phyloP scores from a whole-genome alignment of 2,797 vertebrate genomes.

The Pygocentrus nattereri region DNA sequence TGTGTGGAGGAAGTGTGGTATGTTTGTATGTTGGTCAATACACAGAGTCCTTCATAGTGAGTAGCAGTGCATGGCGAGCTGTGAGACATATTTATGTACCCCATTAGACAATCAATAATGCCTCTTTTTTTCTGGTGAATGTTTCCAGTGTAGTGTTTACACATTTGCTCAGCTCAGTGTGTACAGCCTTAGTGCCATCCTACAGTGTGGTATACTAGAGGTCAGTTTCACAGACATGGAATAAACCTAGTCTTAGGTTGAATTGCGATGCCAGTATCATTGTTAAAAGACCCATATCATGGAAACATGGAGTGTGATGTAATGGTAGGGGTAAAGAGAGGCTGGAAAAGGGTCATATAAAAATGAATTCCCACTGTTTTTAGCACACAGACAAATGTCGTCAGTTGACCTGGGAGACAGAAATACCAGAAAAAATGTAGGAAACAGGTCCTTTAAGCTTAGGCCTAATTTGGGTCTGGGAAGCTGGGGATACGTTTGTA shows the following conservation, averaged over 20 bases:
- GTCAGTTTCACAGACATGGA: background rate
- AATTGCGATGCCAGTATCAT: background rate
- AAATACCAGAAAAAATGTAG: no score
- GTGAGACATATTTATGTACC: slow-evolving; percentile 49
- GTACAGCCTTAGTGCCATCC: background rate
- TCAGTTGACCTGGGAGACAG: no score
- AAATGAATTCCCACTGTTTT: no score
- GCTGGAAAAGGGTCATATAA: no score
- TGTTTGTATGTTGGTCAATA: slow-evolving; percentile 52
- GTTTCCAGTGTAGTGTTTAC: slow-evolving; percentile 30
- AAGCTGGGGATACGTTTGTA: background rate
- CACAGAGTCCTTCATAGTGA: slow-evolving; percentile 55
- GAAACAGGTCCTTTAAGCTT: background rate
- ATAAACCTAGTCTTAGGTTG: background rate
- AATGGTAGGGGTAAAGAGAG: no score
- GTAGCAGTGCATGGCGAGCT: slow-evolving; percentile 48
- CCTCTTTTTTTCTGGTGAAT: slow-evolving; percentile 35
- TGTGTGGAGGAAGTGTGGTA: slow-evolving; percentile 51
- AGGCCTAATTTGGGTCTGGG: background rate
- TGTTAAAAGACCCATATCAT: no score
- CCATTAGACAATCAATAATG: slow-evolving; percentile 48
- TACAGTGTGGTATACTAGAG: background rate
- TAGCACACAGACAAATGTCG: no score
- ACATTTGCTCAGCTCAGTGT: slow-evolving; percentile 17
- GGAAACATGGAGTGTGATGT: no score